These are phyloP conservation scores for Chymomyza amoena DNA, from an alignment of 2,888 invertebrate genomes.

Conservation along the genomic window DNA sequence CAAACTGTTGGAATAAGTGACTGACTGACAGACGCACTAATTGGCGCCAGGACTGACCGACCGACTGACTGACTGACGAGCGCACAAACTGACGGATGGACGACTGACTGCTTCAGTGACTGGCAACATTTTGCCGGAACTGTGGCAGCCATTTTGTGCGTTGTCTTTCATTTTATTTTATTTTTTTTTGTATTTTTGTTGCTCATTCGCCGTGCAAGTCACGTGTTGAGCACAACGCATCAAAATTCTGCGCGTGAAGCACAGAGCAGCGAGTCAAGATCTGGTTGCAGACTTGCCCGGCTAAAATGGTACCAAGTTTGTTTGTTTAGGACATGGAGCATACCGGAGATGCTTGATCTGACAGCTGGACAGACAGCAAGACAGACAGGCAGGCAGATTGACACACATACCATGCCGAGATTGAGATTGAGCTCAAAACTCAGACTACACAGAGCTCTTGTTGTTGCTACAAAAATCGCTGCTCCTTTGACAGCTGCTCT, in stretches of 20 bases:
- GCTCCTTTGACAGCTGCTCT: neutral
- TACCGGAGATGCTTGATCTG: neutral
- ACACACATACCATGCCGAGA: neutral
- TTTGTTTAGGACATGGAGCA: conserved; percentile 8
- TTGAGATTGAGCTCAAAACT: neutral
- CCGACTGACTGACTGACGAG: no score
- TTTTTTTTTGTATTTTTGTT: neutral
- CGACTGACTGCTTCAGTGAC: neutral
- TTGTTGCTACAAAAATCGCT: neutral
- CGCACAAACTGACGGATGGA: neutral
- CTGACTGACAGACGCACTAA: no score
- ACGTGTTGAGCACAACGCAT: conserved; percentile 26
- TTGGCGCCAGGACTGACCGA: no score
- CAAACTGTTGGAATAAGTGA: no score
- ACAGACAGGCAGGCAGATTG: neutral
- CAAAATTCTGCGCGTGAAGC: conserved; percentile 24
- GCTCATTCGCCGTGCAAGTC: conserved; percentile 26
- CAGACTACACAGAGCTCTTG: neutral
- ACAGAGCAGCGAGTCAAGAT: neutral
- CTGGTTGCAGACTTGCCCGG: neutral
- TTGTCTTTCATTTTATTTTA: neutral
- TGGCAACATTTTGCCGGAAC: neutral
- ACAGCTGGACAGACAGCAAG: neutral
- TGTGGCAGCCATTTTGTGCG: neutral
- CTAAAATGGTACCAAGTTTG: conserved; percentile 5